Evolutionary conservation across 1,140 invertebrate genomes (phyloP).

Genomic region (Drosophila bocqueti): DNA sequence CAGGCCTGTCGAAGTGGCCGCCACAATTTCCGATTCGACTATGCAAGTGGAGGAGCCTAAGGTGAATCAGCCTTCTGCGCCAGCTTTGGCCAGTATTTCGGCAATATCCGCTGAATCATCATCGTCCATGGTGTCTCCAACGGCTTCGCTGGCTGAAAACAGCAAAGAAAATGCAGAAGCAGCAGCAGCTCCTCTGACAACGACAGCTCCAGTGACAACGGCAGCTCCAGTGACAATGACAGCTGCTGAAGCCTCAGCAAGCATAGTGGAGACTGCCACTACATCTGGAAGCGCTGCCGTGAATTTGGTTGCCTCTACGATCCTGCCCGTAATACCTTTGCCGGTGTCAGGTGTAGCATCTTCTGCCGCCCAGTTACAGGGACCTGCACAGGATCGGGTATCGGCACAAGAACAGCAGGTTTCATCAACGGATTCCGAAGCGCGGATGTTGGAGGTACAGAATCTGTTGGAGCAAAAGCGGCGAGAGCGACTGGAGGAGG

Average conservation of each 20-base stretch:
- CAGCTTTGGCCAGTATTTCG: slow-evolving; percentile 2
- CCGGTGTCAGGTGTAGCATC: slow-evolving; percentile 3
- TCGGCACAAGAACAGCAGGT: neutral
- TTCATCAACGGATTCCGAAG: neutral
- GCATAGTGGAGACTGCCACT: neutral
- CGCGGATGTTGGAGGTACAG: slow-evolving; percentile 34
- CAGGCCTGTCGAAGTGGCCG: neutral
- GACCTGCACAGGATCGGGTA: neutral
- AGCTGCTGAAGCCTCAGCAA: slow-evolving; percentile 4
- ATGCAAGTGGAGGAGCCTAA: neutral
- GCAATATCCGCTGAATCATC: slow-evolving; percentile 3
- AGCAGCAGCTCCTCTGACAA: neutral
- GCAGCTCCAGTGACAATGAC: too few relatives aligned
- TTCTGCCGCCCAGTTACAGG: neutral
- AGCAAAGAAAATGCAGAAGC: slow-evolving; percentile 3
- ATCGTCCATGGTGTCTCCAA: slow-evolving; percentile 6
- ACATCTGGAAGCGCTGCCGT: neutral
- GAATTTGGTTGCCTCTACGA: neutral
- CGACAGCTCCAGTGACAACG: too few relatives aligned
- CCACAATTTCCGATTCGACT: neutral
- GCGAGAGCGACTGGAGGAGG: slow-evolving; percentile 39
- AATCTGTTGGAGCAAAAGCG: slow-evolving; percentile 25
- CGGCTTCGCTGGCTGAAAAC: slow-evolving; percentile 29
- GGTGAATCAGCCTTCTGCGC: neutral
- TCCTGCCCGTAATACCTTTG: slow-evolving; percentile 16